A percentile compares a stretch with the other conserved stretches of the same genome.
phyloP scores from a whole-genome alignment of 2,888 invertebrate genomes.

The Trachelus stipa region DNA sequence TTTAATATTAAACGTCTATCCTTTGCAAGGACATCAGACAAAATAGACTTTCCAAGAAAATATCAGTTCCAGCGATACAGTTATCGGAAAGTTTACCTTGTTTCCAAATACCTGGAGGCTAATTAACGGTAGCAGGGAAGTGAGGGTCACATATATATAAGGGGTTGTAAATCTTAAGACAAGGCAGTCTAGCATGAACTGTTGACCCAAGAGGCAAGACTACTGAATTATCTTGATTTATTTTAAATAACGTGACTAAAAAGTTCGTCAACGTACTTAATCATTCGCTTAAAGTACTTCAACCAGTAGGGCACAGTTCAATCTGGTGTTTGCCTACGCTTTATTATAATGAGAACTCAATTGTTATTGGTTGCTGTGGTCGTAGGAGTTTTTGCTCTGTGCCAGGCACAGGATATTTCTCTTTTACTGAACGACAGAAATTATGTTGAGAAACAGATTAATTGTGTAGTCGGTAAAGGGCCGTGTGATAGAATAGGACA shows the following conservation, averaged over 20 bases:
- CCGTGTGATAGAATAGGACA: constrained; percentile 72
- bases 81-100: neutral
- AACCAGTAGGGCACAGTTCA: neutral
- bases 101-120: neutral
- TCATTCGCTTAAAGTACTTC: neutral
- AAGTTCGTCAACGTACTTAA: neutral
- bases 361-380: neutral
- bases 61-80: neutral
- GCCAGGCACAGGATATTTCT: constrained; percentile 11
- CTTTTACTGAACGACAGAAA: constrained; percentile 2
- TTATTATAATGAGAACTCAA: constrained; percentile 2
- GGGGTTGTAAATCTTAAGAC: neutral
- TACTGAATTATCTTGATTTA: neutral
- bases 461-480: constrained; percentile 71
- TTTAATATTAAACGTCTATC: neutral
- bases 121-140: neutral
- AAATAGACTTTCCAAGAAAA: neutral
- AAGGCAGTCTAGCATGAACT: neutral
- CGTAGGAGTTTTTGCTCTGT: constrained; percentile 12
- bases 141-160: neutral
- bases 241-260: neutral
- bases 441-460: constrained; percentile 64
- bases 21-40: neutral
- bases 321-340: neutral
- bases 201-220: neutral